A percentile compares a stretch with the other conserved stretches of the same genome.
These are phyloP conservation scores for Peromyscus californicus DNA, from an alignment of 2,113 vertebrate genomes.

Conservation along the genomic window DNA sequence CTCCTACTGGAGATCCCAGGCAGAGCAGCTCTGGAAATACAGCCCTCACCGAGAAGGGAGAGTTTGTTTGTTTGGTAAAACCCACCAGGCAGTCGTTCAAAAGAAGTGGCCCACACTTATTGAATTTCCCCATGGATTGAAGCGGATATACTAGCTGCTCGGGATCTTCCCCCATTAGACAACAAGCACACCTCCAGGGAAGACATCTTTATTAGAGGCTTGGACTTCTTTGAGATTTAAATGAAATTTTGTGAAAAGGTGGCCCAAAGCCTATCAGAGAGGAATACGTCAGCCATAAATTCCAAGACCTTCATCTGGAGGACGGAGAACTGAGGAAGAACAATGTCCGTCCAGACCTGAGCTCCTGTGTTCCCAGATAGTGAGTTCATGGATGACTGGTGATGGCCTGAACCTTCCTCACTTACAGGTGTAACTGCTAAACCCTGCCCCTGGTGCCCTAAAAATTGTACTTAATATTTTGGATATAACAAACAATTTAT, in stretches of 20 bases:
- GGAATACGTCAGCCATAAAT: not conserved
- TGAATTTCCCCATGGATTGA: not conserved
- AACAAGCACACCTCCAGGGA: not conserved
- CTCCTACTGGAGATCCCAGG: not conserved
- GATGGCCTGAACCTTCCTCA: not conserved
- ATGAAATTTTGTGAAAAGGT: not conserved
- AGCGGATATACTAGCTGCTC: not conserved
- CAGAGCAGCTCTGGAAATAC: not conserved
- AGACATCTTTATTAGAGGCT: not conserved
- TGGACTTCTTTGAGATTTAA: not conserved
- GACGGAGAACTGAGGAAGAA: not conserved
- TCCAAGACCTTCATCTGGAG: not conserved
- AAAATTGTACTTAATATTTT: not conserved
- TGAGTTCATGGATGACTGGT: not conserved
- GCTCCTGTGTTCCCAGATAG: not conserved
- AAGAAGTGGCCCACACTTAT: not conserved
- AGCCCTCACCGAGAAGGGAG: not conserved
- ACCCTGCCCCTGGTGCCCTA: not conserved
- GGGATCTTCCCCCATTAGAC: not conserved
- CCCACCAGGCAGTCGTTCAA: fast-evolving
- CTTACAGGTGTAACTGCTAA: not conserved
- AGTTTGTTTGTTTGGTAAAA: not conserved
- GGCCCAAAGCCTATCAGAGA: not conserved
- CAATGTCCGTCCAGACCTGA: not conserved
- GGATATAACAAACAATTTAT: not conserved